These are phyloP conservation scores for Microtus pennsylvanicus DNA, from an alignment of 2,113 vertebrate genomes.

Conservation along the genomic window DNA sequence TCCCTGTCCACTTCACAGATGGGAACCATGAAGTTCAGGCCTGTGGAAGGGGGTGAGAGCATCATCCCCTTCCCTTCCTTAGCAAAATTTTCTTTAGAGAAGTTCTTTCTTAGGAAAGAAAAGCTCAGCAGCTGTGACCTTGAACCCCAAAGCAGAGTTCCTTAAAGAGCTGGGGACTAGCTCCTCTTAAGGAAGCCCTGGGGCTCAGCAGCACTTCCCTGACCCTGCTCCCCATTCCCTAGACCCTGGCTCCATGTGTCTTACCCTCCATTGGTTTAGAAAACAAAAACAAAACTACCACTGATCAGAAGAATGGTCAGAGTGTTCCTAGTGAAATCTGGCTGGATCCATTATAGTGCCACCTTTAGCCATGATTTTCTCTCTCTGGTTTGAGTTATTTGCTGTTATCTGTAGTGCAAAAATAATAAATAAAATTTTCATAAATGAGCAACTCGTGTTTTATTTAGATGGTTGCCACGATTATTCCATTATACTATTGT, in stretches of 20 bases:
- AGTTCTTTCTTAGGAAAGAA: neutral
- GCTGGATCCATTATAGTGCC: neutral
- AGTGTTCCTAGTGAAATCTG: neutral
- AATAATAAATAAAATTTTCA: neutral
- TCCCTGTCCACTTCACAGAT: conserved; percentile 18
- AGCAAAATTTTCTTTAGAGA: neutral
- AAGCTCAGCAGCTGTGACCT: neutral
- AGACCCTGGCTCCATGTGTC: neutral
- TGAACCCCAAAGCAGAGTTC: neutral
- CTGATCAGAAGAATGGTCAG: neutral
- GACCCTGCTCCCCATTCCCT: rapidly evolving
- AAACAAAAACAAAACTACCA: neutral
- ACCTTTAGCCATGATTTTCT: neutral
- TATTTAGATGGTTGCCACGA: neutral
- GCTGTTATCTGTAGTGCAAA: neutral
- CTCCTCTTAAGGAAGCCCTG: neutral
- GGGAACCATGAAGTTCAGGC: conserved; percentile 8
- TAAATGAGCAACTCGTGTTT: neutral
- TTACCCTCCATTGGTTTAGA: neutral
- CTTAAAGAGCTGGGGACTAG: neutral
- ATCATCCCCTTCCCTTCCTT: neutral
- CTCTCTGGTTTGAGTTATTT: neutral
- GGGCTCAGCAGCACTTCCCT: neutral
- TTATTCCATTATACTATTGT: neutral
- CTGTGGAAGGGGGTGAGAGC: neutral